phyloP scores from a whole-genome alignment of 2,113 vertebrate genomes.

The Tragulus kanchil region DNA sequence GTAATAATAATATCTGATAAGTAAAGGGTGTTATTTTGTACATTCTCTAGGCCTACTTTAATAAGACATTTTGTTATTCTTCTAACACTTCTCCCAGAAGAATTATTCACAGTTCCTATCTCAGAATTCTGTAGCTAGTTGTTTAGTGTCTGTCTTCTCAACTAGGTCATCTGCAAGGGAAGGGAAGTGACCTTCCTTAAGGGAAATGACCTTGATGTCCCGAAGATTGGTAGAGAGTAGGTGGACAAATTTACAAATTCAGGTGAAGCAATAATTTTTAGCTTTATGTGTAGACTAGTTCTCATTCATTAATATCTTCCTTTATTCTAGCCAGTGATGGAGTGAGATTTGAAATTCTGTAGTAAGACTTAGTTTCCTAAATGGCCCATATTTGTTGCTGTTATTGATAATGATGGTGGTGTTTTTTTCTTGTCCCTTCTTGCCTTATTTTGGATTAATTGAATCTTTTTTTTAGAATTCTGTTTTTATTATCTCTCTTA shows the following conservation, averaged over 20 bases:
- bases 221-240: not conserved
- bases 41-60: not conserved
- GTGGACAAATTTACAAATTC: not conserved
- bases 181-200: not conserved
- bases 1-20: not conserved
- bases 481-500: not conserved
- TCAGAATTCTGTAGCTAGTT: not conserved
- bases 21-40: not conserved
- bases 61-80: not conserved
- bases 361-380: not conserved
- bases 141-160: not conserved
- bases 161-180: not conserved
- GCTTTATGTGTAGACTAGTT: not conserved
- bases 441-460: not conserved
- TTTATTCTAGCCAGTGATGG: not conserved
- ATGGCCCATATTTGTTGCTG: not conserved
- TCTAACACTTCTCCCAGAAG: not conserved
- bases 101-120: not conserved
- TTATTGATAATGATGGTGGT: not conserved
- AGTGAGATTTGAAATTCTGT: not conserved
- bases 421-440: not conserved
- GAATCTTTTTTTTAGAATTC: constrained; percentile 8
- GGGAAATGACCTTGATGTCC: not conserved
- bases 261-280: not conserved
- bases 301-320: not conserved